Evolutionary conservation across 2,797 vertebrate species (phyloP), one percentile per base, ranked within the genome.

Genomic region (Triplophysa yarkandensis): DNA sequence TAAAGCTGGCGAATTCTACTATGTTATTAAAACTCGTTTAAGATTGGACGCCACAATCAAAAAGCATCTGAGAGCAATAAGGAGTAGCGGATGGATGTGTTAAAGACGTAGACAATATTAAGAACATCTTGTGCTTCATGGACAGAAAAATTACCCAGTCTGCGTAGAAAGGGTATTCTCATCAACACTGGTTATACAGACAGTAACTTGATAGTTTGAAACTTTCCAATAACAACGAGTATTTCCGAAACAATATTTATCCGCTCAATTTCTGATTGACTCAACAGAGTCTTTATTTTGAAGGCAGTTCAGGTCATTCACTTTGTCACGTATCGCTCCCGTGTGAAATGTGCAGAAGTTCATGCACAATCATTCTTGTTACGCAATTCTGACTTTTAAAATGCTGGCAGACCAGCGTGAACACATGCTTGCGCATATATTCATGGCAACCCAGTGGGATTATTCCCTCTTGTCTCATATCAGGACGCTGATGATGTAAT

Each of bases 401-500:
- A 25, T 27, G 50, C 23, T 25, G 50, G 11, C 21, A 9, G 10
- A 52, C 21, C 48, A 50, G 48, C 19, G 11, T 50, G 48, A 1
- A 68, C 64, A 63, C 63, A 55, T 61, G 41, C 55, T 52, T 67
- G 65, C 27, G 62, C 66, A 41, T 71, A 23, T 65, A 44, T 44
- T 19, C 1, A 3, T 23, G 30, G 27, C 54, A 30, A 44, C 32
- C 32, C n/a, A 9, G 17, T 41, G 1, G 4, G 8, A 30, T 34
- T 2, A 5, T 73, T 68, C 77, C 84, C 78, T 80, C 82, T 64
- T n/a, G 80, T 79, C 80, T 81, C 85, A 80, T 62, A 84, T 88
- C 85, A 85, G 17, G 77, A 63, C 69, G 34, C 69, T 81, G 67
- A 71, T 86, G 86, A 88, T 86, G 81, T 76, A 81, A 89, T 87